Evolutionary conservation across 2,888 invertebrate genomes (phyloP), one percentile per base, ranked within the genome.

Genomic region (Chrysolina haemoptera): DNA sequence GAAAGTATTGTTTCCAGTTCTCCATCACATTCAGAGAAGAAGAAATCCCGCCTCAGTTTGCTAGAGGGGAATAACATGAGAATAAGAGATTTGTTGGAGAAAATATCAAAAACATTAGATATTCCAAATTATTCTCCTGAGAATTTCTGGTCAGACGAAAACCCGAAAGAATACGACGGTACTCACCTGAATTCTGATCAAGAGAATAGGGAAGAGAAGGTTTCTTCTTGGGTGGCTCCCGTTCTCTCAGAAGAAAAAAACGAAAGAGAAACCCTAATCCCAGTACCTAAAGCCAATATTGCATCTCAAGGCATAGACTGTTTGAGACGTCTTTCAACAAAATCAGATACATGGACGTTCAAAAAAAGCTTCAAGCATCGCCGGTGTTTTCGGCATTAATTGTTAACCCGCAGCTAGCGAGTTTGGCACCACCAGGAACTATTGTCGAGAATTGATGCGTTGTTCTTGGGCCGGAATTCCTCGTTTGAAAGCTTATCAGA

Each of bases 251-350:
- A n/a, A n/a, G n/a, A n/a, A n/a, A n/a, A 53, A 22, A 35, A 71
- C 71, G 16, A 71, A 59, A 27, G 71, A 71, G 22, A 41, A 59
- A 22, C 71, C 12, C 35, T 27, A 18, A 35, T 71, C n/a, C 43
- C 43, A n/a, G 53, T 67, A 20, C 41, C 71, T 14, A 53, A 73
- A 27, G 43, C 69, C 12, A 43, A 76, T 22, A 76, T 76, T 20
- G 73, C 50, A 35, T 27, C 12, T 41, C 72, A 73, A 27, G 76
- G 76, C 41, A 69, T 73, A 8, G 67, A 76, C 27, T 65, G 74
- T 50, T 62, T 43, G 64, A 71, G 63, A 46, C 53, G 6, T 46
- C 73, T 1, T 73, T 70, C 20, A 55, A 59, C n/a, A 50, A 41
- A 53, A 66, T 73, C 12, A 16, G 73, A 40, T 73, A 73, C 63